Percentiles rank a stretch among this genome's conserved stretches.
Conservation (phyloP, 2,113 vertebrate species). For the Lepisosteus osseus region DNA sequence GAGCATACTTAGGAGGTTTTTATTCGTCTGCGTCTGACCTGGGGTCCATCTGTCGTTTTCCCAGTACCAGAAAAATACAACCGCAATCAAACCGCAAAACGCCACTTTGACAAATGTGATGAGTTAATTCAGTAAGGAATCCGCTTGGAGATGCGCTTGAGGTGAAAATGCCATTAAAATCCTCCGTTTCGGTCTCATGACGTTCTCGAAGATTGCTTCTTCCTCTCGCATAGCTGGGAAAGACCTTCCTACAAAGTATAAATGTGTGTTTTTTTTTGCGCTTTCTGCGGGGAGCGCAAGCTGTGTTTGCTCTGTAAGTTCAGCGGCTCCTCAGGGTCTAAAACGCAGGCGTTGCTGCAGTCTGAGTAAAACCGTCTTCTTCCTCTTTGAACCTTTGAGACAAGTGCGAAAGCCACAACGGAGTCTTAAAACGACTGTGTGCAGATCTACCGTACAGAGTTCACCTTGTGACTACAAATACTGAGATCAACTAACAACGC, state of each 20-base stretch:
- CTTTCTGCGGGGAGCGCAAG: too few species aligned
- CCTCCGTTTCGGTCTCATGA: background rate
- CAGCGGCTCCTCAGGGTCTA: too few species aligned
- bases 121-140: background rate
- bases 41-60: slow-evolving; percentile 26
- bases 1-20: slow-evolving; percentile 55
- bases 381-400: too few species aligned
- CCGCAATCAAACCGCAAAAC: background rate
- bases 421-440: too few species aligned
- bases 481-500: background rate
- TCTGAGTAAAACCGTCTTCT: too few species aligned
- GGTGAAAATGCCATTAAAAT: slow-evolving; percentile 3
- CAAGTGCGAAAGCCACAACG: too few species aligned
- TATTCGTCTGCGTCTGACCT: slow-evolving; percentile 32
- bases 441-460: too few species aligned
- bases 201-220: background rate
- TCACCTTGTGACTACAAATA: background rate
- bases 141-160: background rate
- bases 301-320: too few species aligned
- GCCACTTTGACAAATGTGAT: background rate
- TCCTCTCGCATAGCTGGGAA: too few species aligned
- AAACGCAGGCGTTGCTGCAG: too few species aligned
- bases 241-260: too few species aligned
- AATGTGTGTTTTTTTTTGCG: too few species aligned
- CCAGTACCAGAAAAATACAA: background rate